These are phyloP conservation scores for Popillia japonica DNA, from an alignment of 1,140 invertebrate species.

Conservation along the genomic window DNA sequence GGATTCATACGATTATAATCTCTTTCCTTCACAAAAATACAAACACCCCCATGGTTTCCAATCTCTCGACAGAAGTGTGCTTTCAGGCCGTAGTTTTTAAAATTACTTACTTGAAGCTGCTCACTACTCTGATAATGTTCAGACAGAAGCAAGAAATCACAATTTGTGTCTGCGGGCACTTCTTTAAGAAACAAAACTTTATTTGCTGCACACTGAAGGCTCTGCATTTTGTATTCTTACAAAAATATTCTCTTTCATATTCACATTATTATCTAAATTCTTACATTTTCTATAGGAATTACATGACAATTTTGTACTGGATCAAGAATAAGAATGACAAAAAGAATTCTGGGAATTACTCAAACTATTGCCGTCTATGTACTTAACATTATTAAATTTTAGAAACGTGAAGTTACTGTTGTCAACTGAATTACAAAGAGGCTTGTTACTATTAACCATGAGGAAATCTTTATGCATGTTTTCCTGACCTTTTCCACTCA, in stretches of 20 bases:
- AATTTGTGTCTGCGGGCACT: neutral
- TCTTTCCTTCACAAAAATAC: too few relatives aligned
- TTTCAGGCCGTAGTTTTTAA: too few relatives aligned
- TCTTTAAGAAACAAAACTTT: neutral
- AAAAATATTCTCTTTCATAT: neutral
- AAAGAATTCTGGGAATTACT: neutral
- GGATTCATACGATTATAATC: too few relatives aligned
- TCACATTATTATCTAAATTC: neutral
- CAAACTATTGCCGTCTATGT: neutral
- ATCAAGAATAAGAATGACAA: neutral
- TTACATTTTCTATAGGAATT: neutral
- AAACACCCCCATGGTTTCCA: too few relatives aligned
- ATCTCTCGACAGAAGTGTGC: too few relatives aligned
- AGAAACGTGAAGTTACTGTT: too few relatives aligned
- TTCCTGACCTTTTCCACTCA: too few relatives aligned
- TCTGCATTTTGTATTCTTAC: neutral
- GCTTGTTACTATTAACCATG: too few relatives aligned
- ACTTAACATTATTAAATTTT: neutral
- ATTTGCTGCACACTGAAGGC: neutral
- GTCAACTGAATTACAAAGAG: too few relatives aligned
- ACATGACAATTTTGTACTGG: neutral
- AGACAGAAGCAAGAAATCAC: conserved; percentile 4
- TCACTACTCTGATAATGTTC: too few relatives aligned
- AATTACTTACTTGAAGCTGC: too few relatives aligned
- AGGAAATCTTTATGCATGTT: too few relatives aligned